Evolutionary conservation across 2,113 vertebrate species (phyloP).

Genomic region (Stegostoma tigrinum): DNA sequence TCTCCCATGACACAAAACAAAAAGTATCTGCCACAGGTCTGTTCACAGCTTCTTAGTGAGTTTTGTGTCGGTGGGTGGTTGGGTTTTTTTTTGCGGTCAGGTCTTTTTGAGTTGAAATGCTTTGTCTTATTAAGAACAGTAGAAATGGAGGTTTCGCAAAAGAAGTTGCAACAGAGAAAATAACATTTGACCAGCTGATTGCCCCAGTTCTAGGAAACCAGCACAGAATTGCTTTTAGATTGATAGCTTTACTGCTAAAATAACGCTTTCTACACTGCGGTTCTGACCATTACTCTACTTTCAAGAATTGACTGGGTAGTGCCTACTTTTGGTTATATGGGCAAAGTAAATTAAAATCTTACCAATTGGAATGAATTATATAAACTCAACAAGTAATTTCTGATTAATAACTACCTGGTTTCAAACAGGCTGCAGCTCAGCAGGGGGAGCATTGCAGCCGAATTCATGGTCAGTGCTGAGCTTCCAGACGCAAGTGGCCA

Average conservation of each 20-base stretch:
- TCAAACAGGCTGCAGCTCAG: neutral
- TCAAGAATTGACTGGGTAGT: neutral
- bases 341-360: neutral
- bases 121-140: conserved; percentile 18
- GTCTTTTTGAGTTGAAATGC: conserved; percentile 17
- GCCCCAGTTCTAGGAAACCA: neutral
- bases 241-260: neutral
- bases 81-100: conserved; percentile 28
- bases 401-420: neutral
- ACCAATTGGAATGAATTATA: neutral
- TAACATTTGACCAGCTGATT: conserved; percentile 21
- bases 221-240: neutral
- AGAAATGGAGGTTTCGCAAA: conserved; percentile 6
- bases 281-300: neutral
- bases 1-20: conserved; percentile 10
- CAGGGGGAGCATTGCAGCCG: neutral
- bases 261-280: neutral
- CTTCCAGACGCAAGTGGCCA: neutral
- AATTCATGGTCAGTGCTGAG: neutral
- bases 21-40: neutral
- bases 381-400: neutral
- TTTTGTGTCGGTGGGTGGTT: neutral
- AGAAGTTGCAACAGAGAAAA: conserved; percentile 25
- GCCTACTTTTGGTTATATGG: neutral
- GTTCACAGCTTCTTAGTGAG: neutral